phyloP scores from a whole-genome alignment of 1,140 invertebrate genomes.

The Hestina assimilis region DNA sequence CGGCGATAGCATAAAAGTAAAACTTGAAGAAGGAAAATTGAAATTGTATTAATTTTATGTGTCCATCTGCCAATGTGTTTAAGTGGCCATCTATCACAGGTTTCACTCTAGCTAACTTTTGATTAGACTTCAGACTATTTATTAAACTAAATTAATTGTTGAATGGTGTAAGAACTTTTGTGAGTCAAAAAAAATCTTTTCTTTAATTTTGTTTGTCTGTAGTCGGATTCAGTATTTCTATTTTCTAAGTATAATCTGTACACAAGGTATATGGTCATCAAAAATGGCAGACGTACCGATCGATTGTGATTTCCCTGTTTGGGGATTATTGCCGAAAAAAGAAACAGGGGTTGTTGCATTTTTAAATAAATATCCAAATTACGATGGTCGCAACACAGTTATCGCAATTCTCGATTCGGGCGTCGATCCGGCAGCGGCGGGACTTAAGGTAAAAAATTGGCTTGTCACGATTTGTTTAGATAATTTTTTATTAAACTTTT shows the following conservation, averaged over 20 bases:
- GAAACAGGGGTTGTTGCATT: slow-evolving; percentile 95
- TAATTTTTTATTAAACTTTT: slow-evolving; percentile 42
- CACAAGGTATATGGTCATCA: slow-evolving; percentile 46
- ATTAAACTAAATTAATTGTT: too few relatives aligned
- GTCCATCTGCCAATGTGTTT: too few relatives aligned
- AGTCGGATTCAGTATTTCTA: neutral
- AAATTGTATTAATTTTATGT: too few relatives aligned
- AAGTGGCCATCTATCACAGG: too few relatives aligned
- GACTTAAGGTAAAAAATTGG: slow-evolving; percentile 89
- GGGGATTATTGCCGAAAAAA: slow-evolving; percentile 94
- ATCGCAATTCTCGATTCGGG: slow-evolving; percentile 99
- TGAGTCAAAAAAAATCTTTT: neutral
- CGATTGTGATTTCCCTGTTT: slow-evolving; percentile 88
- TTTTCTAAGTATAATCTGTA: slow-evolving; percentile 11
- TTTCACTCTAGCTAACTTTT: too few relatives aligned
- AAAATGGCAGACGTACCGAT: slow-evolving; percentile 82
- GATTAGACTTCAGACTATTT: too few relatives aligned
- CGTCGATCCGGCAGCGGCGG: slow-evolving; percentile 96
- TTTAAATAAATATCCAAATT: slow-evolving; percentile 93
- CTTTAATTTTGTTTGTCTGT: neutral
- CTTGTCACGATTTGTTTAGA: slow-evolving; percentile 69
- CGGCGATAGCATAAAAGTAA: too few relatives aligned
- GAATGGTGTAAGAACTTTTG: too few relatives aligned
- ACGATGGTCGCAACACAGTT: slow-evolving; percentile 93
- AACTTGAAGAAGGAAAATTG: too few relatives aligned